Conservation (phyloP, 2,888 invertebrate genomes). For the Palloptera scutellata region DNA sequence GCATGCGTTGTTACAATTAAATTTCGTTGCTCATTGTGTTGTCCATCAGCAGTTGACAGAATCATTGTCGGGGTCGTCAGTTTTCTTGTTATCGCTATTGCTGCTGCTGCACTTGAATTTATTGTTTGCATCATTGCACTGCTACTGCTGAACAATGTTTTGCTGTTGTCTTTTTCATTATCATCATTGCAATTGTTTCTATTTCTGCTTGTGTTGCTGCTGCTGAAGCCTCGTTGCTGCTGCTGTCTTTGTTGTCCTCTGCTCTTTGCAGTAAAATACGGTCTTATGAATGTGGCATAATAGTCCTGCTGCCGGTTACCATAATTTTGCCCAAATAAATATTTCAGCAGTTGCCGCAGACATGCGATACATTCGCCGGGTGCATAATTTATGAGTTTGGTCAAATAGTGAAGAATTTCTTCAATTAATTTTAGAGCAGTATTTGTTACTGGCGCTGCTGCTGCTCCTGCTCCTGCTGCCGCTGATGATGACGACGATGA, state of each 20-base stretch:
- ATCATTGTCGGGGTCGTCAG: slow-evolving; percentile 31
- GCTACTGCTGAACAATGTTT: slow-evolving; percentile 4
- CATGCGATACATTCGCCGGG: slow-evolving; percentile 75
- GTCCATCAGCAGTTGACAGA: slow-evolving; percentile 16
- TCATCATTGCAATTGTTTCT: slow-evolving; percentile 10
- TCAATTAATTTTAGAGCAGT: slow-evolving; percentile 67
- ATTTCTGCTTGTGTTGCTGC: slow-evolving; percentile 20
- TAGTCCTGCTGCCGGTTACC: slow-evolving; percentile 53
- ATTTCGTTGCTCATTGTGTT: slow-evolving; percentile 32
- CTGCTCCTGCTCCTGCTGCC: slow-evolving; percentile 11
- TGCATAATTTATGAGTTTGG: slow-evolving; percentile 73
- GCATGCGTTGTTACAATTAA: slow-evolving; percentile 42
- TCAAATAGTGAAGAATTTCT: slow-evolving; percentile 77
- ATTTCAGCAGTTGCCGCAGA: slow-evolving; percentile 78
- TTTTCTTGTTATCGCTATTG: slow-evolving; percentile 30
- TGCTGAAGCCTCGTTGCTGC: slow-evolving; percentile 21
- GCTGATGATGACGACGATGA: background rate
- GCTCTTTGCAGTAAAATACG: slow-evolving; percentile 50
- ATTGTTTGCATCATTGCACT: slow-evolving; percentile 33
- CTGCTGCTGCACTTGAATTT: slow-evolving; percentile 39
- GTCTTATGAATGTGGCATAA: slow-evolving; percentile 50
- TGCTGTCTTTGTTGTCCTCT: slow-evolving; percentile 41
- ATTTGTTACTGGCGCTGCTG: slow-evolving; percentile 26
- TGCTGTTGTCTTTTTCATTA: slow-evolving; percentile 30
- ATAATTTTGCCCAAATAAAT: slow-evolving; percentile 77